Evolutionary conservation across 1,140 invertebrate species (phyloP).

Genomic region (Heliconius nattereri): DNA sequence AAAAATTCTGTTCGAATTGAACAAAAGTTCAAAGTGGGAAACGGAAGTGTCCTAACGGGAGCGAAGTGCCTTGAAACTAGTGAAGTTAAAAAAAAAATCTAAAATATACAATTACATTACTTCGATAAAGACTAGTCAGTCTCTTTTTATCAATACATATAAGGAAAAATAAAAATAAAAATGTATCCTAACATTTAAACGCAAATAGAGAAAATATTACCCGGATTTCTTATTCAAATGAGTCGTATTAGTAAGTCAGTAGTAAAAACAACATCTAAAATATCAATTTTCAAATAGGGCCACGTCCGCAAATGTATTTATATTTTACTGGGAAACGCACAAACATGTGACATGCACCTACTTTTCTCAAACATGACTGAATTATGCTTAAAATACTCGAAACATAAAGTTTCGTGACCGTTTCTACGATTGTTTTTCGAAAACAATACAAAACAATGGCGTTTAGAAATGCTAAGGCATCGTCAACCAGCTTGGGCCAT

Average conservation of each 20-base stretch:
- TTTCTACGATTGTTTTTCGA: constrained; percentile 36
- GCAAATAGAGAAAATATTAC: not conserved
- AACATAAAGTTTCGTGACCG: constrained; percentile 36
- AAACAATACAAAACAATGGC: constrained; percentile 46
- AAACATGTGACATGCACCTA: constrained; percentile 38
- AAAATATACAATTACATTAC: no score
- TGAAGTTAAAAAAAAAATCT: no score
- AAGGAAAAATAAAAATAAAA: no score
- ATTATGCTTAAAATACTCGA: constrained; percentile 46
- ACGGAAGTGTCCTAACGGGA: no score
- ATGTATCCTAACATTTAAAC: not conserved
- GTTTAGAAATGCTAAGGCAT: constrained; percentile 34
- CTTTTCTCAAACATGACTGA: constrained; percentile 37
- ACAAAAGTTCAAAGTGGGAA: no score
- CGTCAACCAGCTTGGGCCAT: constrained; percentile 29
- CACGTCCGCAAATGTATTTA: constrained; percentile 27
- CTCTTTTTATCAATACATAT: no score
- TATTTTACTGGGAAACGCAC: constrained; percentile 32
- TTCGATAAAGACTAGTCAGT: no score
- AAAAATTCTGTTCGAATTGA: no score
- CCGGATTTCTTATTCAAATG: constrained; percentile 9
- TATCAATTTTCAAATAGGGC: constrained; percentile 27
- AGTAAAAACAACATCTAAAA: not conserved
- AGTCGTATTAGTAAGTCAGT: constrained; percentile 1
- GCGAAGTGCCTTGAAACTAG: no score